Evolutionary conservation across 1,140 invertebrate species (phyloP).

Genomic region (Diorhabda carinulata): DNA sequence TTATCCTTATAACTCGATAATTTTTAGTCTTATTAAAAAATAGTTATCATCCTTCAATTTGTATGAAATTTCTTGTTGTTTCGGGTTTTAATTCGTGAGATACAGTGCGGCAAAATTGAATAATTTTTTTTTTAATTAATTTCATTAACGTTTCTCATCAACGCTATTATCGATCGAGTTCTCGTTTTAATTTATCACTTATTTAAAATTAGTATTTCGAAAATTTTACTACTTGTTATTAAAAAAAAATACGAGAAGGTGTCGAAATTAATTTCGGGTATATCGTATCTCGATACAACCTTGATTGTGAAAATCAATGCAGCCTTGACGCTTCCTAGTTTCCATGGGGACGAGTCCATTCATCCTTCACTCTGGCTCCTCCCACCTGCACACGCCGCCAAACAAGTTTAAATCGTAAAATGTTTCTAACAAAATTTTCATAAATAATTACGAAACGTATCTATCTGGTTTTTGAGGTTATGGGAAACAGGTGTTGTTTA

Average conservation of each 20-base stretch:
- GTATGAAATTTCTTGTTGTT: no score
- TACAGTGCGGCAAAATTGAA: no score
- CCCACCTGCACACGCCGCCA: constrained; percentile 23
- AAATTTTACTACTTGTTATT: background rate
- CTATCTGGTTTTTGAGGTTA: background rate
- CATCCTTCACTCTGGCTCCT: constrained; percentile 41
- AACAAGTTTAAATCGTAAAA: background rate
- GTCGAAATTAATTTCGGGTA: background rate
- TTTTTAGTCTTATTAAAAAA: no score
- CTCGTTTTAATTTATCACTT: no score
- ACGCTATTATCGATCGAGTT: no score
- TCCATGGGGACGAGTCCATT: constrained; percentile 36
- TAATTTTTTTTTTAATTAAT: no score
- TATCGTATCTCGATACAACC: constrained; percentile 26
- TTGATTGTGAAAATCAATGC: constrained; percentile 45
- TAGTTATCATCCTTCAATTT: no score
- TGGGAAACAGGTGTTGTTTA: background rate
- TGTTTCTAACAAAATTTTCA: background rate
- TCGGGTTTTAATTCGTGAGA: no score
- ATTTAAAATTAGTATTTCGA: no score
- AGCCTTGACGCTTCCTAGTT: constrained; percentile 41
- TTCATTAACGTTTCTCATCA: no score
- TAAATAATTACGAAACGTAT: background rate
- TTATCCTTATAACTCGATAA: no score
- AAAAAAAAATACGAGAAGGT: constrained; percentile 4